Evolutionary conservation across 2,888 invertebrate genomes (phyloP), one percentile per base, ranked within the genome.

Genomic region (Dolichopus griseipennis): DNA sequence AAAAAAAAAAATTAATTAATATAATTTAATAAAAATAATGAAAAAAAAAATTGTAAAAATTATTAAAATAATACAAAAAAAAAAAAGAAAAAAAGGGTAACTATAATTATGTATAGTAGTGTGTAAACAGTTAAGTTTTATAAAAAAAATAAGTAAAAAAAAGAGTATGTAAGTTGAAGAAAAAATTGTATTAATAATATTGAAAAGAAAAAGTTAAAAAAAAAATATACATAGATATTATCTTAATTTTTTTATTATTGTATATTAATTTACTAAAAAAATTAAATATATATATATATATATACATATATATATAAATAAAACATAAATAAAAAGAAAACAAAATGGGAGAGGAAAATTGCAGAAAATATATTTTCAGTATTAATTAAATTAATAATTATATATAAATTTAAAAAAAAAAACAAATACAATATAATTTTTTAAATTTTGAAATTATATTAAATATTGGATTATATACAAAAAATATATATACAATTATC

Each of bases 241-340:
- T 69, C 61, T 61, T 65, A 66, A 21, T n/a, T 61, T 18, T 61
- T 61, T 27, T 67, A 66, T 69, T 66, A 67, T 66, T 66, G 65
- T 66, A 69, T 62, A 61, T 22, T 62, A 69, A 69, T 65, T 10
- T 61, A 65, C 64, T 61, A 22, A 65, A 65, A 66, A 66, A 68
- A 27, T 4, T 68, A 68, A 65, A 70, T n/a, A n/a, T n/a, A n/a
- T n/a, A n/a, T n/a, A n/a, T n/a, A n/a, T n/a, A n/a, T n/a, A n/a
- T n/a, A n/a, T n/a, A n/a, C n/a, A n/a, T n/a, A n/a, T n/a, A 68
- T 64, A 68, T 69, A 68, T 65, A 68, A 68, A 61, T 34, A 66
- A 67, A 67, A 68, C n/a, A 12, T 64, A 43, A 66, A 66, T 61
- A 52, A 66, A 61, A 65, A 63, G 34, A 64, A 61, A 41, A 41